phyloP scores from a whole-genome alignment of 1,140 invertebrate species.

The Liolophura sinensis region DNA sequence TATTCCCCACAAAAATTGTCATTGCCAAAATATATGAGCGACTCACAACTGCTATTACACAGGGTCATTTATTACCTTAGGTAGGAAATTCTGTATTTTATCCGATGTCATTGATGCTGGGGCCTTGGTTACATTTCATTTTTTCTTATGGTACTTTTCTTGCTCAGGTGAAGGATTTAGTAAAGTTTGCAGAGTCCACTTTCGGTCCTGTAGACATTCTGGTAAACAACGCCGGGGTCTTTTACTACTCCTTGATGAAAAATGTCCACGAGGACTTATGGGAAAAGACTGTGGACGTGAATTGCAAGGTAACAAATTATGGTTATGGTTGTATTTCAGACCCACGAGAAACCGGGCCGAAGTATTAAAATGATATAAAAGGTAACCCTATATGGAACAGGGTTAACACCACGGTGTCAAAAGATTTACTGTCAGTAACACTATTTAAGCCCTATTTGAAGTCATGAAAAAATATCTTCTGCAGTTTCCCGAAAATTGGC shows the following conservation, averaged over 20 bases:
- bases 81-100: too few species aligned
- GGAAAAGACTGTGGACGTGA: conserved; percentile 44
- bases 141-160: conserved; percentile 1
- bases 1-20: too few species aligned
- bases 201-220: conserved; percentile 46
- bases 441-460: too few species aligned
- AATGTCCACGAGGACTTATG: conserved; percentile 45
- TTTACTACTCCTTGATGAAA: conserved; percentile 43
- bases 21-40: too few species aligned
- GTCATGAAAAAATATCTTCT: too few species aligned
- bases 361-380: neutral
- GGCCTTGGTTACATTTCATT: neutral
- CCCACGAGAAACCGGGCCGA: neutral
- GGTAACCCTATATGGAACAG: neutral
- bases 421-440: too few species aligned
- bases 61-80: too few species aligned
- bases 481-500: too few species aligned
- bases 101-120: too few species aligned
- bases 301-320: conserved; percentile 24
- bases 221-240: conserved; percentile 50
- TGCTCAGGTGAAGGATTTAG: conserved; percentile 11
- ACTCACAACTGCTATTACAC: too few species aligned
- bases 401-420: too few species aligned
- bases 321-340: neutral
- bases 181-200: conserved; percentile 9